These are phyloP conservation scores for Eubasilissa regina DNA, from an alignment of 1,140 invertebrate genomes.

Conservation along the genomic window DNA sequence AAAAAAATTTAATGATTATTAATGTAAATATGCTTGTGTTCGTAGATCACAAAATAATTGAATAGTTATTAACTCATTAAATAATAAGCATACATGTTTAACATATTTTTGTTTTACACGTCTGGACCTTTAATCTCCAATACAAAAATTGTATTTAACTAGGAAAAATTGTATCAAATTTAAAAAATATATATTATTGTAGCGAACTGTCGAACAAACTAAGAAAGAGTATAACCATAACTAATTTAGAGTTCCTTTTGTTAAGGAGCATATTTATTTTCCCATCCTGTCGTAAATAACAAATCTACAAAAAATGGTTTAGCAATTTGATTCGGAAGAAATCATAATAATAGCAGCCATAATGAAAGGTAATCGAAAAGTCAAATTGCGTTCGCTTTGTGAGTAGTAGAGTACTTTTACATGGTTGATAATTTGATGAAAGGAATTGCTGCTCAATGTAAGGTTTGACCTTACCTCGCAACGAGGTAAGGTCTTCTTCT, in stretches of 20 bases:
- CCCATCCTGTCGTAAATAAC: neutral
- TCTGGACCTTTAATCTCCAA: too few species aligned
- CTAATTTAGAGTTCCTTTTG: neutral
- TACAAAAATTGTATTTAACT: too few species aligned
- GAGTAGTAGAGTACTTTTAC: neutral
- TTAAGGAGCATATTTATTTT: neutral
- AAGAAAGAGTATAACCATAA: too few species aligned
- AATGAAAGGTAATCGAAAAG: slow-evolving; percentile 14
- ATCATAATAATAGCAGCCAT: slow-evolving; percentile 7
- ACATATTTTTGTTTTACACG: too few species aligned
- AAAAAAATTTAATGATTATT: too few species aligned
- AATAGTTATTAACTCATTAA: too few species aligned
- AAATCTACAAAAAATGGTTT: neutral
- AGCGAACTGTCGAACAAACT: too few species aligned
- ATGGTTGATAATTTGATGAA: slow-evolving; percentile 8
- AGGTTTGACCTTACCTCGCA: neutral
- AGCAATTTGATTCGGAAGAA: neutral
- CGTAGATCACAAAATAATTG: too few species aligned
- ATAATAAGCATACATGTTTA: too few species aligned
- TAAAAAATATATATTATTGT: too few species aligned
- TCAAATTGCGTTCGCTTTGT: neutral
- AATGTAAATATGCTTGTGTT: too few species aligned
- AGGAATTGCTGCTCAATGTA: neutral
- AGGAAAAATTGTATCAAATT: too few species aligned
- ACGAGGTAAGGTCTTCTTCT: neutral